Evolutionary conservation across 2,797 vertebrate genomes (phyloP), one percentile per base, ranked within the genome.

Genomic region (Sphaeramia orbicularis): DNA sequence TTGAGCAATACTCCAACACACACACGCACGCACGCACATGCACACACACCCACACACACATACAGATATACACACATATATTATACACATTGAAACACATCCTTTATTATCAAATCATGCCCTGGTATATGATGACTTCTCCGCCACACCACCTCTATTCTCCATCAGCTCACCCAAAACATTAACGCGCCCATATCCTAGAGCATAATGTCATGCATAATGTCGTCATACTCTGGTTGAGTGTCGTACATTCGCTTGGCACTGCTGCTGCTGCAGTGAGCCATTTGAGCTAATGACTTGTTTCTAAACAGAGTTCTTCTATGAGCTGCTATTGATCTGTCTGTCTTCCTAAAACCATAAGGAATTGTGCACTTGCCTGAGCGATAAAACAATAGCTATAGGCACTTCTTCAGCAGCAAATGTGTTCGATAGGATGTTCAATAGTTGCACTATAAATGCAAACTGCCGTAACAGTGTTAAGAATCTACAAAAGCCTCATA

Each of bases 321-420:
- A 64, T 73, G 42, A 65, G 78, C 61, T 30, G 37, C 30, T 81
- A 87, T 89, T 71, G 82, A 87, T 80, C 76, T 10, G 61, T 76
- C 62, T 69, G 63, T 80, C 58, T 21, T 38, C 2, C 13, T 74
- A 60, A 7, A 15, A 38, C 41, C 42, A 61, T 27, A 38, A 41
- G 38, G 12, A 13, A 12, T n/a, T 41, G 38, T 12, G 3, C 13
- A 55, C 11, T 27, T 27, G 24, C 24, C 24, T 6, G 5, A 27
- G 24, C 24, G 4, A 27, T 27, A 27, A 27, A 27, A 27, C 24
- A 27, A 27, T 27, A 27, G 24, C 24, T 27, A 27, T 27, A 27
- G 24, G 24, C 24, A 27, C 24, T 27, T 27, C 24, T 27, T 27
- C 24, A 27, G 24, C 27, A 6, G 24, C 24, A 27, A 27, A 27